Conservation (phyloP, 2,888 invertebrate genomes). For the Caenorhabditis auriculariae region DNA sequence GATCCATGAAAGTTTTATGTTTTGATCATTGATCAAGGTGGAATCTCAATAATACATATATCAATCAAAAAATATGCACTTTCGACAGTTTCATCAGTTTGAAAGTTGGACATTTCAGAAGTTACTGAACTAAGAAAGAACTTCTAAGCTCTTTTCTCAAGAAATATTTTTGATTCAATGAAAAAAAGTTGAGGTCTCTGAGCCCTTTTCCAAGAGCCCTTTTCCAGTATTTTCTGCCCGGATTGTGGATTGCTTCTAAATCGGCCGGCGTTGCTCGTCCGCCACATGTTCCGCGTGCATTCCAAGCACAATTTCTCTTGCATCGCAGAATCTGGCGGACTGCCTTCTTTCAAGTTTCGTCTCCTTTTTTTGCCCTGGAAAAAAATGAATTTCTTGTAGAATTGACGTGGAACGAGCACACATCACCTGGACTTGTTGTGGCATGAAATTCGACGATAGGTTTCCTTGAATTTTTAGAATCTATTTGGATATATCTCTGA, state of each 20-base stretch:
- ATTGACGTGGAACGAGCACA: constrained; percentile 31
- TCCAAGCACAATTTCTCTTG: constrained; percentile 39
- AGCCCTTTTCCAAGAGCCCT: too few relatives aligned
- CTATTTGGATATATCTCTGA: too few relatives aligned
- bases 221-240: constrained; percentile 46
- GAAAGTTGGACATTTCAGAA: too few relatives aligned
- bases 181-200: too few relatives aligned
- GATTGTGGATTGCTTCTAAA: constrained; percentile 50
- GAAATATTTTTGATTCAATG: background rate
- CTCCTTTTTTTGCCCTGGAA: background rate
- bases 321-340: constrained; percentile 25
- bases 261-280: constrained; percentile 50
- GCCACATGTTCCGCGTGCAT: constrained; percentile 58
- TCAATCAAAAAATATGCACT: too few relatives aligned
- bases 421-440: constrained; percentile 48
- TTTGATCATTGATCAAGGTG: too few relatives aligned
- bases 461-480: too few relatives aligned
- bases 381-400: constrained; percentile 4
- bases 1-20: too few relatives aligned
- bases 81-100: too few relatives aligned
- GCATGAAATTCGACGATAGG: constrained; percentile 34
- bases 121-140: background rate
- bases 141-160: background rate
- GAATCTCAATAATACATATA: too few relatives aligned
- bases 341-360: constrained; percentile 18